These are phyloP conservation scores for Limnodromus scolopaceus DNA, from an alignment of 2,797 vertebrate species.

Conservation along the genomic window DNA sequence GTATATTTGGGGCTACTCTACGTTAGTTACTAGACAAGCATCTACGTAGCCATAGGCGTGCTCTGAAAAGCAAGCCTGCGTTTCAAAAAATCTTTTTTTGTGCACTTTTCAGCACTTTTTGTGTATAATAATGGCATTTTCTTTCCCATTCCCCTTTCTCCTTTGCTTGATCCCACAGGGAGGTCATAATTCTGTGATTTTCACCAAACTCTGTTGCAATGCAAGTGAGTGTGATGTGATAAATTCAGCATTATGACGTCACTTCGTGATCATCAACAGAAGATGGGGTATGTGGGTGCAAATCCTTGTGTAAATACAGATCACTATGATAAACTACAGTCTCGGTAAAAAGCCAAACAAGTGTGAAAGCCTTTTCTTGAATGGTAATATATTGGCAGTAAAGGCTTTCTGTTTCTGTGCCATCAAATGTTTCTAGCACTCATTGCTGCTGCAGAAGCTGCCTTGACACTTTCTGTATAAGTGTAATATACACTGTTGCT, in stretches of 20 bases:
- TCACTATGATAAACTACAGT: background rate
- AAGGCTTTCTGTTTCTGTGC: conserved; percentile 61
- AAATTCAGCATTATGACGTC: conserved; percentile 71
- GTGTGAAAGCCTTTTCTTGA: conserved; percentile 26
- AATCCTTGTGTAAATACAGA: conserved; percentile 7
- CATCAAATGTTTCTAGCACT: conserved; percentile 8
- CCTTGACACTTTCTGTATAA: conserved; percentile 22
- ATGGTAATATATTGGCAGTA: background rate
- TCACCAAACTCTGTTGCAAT: conserved; percentile 74
- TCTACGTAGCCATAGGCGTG: background rate
- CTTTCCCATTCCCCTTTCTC: conserved; percentile 68
- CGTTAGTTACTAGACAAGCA: background rate
- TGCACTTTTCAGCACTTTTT: conserved; percentile 46
- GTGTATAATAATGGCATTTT: conserved; percentile 65
- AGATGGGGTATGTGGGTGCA: conserved; percentile 68
- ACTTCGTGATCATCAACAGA: conserved; percentile 66
- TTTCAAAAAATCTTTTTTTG: background rate
- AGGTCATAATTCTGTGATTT: conserved; percentile 74
- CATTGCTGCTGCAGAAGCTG: conserved; percentile 27
- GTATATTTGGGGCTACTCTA: background rate
- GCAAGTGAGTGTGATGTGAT: conserved; percentile 74
- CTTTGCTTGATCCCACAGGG: conserved; percentile 72
- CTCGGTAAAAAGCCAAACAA: background rate
- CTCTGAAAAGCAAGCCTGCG: background rate
- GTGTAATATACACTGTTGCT: conserved; percentile 42